phyloP scores from a whole-genome alignment of 2,113 vertebrate species.

The Hypanus sabinus region DNA sequence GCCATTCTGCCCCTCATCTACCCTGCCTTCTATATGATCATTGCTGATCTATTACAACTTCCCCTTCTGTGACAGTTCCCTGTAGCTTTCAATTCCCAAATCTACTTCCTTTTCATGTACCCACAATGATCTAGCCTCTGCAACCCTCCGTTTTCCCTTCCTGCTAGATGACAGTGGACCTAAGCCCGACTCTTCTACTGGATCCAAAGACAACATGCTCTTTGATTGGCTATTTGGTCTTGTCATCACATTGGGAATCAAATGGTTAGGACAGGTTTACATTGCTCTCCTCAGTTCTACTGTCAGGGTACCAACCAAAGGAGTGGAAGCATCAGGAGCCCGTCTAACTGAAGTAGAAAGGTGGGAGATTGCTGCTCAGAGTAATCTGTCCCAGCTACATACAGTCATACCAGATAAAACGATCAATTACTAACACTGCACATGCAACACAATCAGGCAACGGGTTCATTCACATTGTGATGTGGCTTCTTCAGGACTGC shows the following conservation, averaged over 20 bases:
- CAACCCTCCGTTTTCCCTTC: too few relatives aligned
- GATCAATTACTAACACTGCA: background rate
- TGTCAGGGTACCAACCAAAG: background rate
- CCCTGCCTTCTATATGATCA: too few relatives aligned
- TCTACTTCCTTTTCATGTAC: too few relatives aligned
- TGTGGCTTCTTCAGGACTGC: too few relatives aligned
- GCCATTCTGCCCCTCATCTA: too few relatives aligned
- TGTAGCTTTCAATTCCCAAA: background rate
- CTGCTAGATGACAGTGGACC: too few relatives aligned
- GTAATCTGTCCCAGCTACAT: background rate
- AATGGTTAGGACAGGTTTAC: background rate
- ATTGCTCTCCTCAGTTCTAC: background rate
- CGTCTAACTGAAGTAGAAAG: background rate
- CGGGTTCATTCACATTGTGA: too few relatives aligned
- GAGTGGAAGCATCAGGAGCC: background rate
- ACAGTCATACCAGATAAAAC: background rate
- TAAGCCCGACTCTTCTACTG: background rate
- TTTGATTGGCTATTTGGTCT: background rate
- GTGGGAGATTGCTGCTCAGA: background rate
- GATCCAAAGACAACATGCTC: background rate
- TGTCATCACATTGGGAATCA: background rate
- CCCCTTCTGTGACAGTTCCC: background rate
- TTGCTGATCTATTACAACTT: too few relatives aligned
- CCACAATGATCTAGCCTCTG: too few relatives aligned
- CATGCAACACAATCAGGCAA: background rate